phyloP scores from a whole-genome alignment of 2,113 vertebrate species.

The Tonatia bakeri region DNA sequence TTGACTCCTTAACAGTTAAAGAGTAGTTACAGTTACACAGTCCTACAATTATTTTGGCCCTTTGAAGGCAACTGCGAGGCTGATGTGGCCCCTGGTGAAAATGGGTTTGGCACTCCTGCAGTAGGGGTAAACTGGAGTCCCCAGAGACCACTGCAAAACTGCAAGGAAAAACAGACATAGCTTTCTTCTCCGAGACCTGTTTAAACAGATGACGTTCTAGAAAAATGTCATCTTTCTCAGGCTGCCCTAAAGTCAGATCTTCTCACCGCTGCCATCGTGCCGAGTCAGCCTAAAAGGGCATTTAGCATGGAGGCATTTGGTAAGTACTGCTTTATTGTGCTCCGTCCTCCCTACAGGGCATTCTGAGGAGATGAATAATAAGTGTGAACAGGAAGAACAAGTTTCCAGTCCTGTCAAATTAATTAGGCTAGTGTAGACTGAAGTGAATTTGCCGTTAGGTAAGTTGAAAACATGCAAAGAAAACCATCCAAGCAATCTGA shows the following conservation, averaged over 20 bases:
- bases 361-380: constrained; percentile 80
- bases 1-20: too few species aligned
- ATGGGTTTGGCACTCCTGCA: not conserved
- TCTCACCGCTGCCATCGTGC: constrained; percentile 63
- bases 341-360: constrained; percentile 70
- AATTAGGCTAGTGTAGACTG: constrained; percentile 77
- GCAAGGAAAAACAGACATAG: not conserved
- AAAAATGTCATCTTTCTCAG: constrained; percentile 76
- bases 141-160: constrained; percentile 54
- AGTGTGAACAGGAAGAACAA: constrained; percentile 80
- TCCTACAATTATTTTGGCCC: too few species aligned
- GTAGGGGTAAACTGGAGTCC: constrained; percentile 41
- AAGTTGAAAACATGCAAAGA: constrained; percentile 72
- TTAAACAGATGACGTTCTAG: constrained; percentile 65
- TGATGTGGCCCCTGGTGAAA: too few species aligned
- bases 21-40: too few species aligned
- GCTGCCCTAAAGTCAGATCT: constrained; percentile 75
- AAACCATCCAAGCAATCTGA: constrained; percentile 64
- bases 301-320: constrained; percentile 70
- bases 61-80: too few species aligned
- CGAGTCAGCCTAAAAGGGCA: constrained; percentile 76
- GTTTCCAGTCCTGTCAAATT: constrained; percentile 82
- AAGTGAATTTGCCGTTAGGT: constrained; percentile 75
- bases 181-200: constrained; percentile 64
- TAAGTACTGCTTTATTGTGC: constrained; percentile 75